A percentile compares a stretch with the other conserved stretches of the same genome.
Evolutionary conservation across 2,113 vertebrate genomes (phyloP).

Genomic region (Notiomystis cincta): DNA sequence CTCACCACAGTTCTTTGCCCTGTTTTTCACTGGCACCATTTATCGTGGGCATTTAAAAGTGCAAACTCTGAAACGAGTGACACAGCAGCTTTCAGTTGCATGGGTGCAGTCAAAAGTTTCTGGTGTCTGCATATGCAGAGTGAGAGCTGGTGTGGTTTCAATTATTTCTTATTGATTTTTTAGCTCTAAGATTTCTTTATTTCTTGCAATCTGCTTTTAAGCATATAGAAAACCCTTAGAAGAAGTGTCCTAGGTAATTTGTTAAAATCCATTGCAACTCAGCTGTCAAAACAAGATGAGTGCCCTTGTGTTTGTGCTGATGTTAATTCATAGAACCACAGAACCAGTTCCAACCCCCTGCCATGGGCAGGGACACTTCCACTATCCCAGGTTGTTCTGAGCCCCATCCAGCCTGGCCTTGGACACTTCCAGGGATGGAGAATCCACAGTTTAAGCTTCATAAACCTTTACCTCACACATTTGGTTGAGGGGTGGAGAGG

Average conservation of each 20-base stretch:
- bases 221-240: background rate
- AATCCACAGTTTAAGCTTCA: background rate
- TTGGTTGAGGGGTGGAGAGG: background rate
- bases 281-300: background rate
- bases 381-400: background rate
- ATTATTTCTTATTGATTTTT: background rate
- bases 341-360: background rate
- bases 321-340: background rate
- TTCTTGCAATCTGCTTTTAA: background rate
- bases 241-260: background rate
- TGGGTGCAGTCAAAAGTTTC: background rate
- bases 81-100: background rate
- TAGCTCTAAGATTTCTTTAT: background rate
- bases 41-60: background rate
- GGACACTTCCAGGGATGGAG: background rate
- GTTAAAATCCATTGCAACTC: background rate
- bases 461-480: background rate
- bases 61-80: background rate
- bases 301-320: background rate
- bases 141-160: background rate
- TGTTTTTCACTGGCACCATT: background rate
- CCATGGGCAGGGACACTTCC: background rate
- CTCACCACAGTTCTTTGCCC: background rate
- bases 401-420: background rate
- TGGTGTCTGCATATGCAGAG: background rate